Evolutionary conservation across 2,888 invertebrate species (phyloP), one percentile per base, ranked within the genome.

Genomic region (Idaea aversata): DNA sequence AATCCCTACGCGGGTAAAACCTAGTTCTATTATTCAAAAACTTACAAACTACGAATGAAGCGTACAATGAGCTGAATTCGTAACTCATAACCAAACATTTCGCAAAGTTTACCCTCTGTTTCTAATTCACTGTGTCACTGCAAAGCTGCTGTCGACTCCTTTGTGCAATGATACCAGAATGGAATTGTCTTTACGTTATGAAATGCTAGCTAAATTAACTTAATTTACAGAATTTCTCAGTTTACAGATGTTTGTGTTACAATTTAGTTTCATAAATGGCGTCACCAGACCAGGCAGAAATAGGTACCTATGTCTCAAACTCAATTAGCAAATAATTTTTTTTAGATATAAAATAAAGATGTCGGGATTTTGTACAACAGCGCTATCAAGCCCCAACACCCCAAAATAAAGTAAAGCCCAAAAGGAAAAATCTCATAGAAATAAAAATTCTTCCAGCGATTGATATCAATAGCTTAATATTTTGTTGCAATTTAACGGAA

Each of bases 81-180:
- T 47, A 47, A 47, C 10, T 47, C 13, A 3, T 4, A 47, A 47
- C 47, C 47, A 47, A 47, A 47, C 47, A 47, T 47, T 47, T 47
- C 3, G 13, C 13, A 47, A 13, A 47, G 47, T 47, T 47, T 47
- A 47, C 47, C 47, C 3, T 47, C 47, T 47, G 47, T 47, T 47
- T 47, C 47, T 10, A 13, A 13, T 47, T 7, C 47, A 47, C 73
- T 73, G 61, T 70, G 67, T 6, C 36, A 0, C 34, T 63, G 63
- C 64, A 65, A 65, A 72, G 64, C 63, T 61, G 61, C 65, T 70
- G 72, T 70, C 70, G 71, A 72, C 71, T 72, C 65, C 72, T 67
- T 65, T 66, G 67, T 68, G 65, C 70, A 72, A 72, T 75, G 74
- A 75, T 73, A 76, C 64, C 70, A 69, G 74, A 72, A 75, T 72